phyloP scores from a whole-genome alignment of 30 jellyfish, hydroid and myxozoan genomes.

The Aurelia aurita complex sp. Pacific region DNA sequence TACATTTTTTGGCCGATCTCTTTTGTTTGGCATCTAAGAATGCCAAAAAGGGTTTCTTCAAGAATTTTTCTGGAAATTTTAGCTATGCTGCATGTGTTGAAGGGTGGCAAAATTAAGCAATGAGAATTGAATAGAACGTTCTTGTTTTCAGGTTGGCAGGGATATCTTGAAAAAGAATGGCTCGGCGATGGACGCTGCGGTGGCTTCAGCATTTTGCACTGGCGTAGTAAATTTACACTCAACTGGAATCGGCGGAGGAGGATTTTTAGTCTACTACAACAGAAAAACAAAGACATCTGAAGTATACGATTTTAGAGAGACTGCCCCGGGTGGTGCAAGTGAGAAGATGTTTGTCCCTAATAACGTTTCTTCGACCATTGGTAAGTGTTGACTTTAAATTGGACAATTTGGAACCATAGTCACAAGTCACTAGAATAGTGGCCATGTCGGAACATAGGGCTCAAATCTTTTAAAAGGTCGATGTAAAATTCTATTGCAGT shows the following conservation, averaged over 20 bases:
- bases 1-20: too few relatives aligned
- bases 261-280: conserved; percentile 77
- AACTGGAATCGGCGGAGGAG: conserved; percentile 98
- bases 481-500: too few relatives aligned
- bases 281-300: conserved; percentile 49
- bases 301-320: conserved; percentile 79
- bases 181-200: conserved; percentile 90
- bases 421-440: too few relatives aligned
- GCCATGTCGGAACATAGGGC: too few relatives aligned
- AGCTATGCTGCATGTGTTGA: too few relatives aligned
- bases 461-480: too few relatives aligned
- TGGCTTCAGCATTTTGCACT: conserved; percentile 81
- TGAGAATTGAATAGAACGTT: too few relatives aligned
- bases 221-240: conserved; percentile 91
- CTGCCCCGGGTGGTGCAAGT: conserved; percentile 79
- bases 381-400: conserved; percentile 15
- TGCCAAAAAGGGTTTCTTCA: too few relatives aligned
- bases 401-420: neutral
- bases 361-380: conserved; percentile 42
- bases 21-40: too few relatives aligned
- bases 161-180: conserved; percentile 70
- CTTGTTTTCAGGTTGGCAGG: conserved; percentile 56
- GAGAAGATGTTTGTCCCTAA: conserved; percentile 47
- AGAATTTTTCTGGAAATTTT: too few relatives aligned
- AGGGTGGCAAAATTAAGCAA: too few relatives aligned